Evolutionary conservation across 2,113 vertebrate species (phyloP).

Genomic region (Ellobius talpinus): DNA sequence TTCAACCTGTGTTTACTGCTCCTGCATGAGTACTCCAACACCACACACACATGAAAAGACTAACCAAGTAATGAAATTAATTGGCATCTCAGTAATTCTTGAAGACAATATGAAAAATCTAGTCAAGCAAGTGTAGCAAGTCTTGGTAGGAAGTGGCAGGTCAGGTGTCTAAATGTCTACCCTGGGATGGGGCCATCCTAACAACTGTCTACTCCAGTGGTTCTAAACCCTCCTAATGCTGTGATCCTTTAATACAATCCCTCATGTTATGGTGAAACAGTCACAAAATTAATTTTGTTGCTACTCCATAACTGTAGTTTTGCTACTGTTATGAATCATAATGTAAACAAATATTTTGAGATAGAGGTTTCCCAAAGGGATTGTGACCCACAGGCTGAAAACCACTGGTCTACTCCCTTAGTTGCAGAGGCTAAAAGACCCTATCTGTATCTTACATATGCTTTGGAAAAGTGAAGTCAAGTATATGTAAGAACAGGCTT

Average conservation of each 20-base stretch:
- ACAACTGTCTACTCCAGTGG: neutral
- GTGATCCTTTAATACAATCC: neutral
- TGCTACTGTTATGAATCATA: neutral
- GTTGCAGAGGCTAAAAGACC: conserved; percentile 3
- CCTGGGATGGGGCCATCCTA: neutral
- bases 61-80: neutral
- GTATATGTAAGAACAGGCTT: neutral
- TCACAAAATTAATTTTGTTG: neutral
- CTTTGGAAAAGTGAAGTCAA: neutral
- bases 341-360: neutral
- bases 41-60: neutral
- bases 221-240: neutral
- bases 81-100: conserved; percentile 8
- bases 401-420: neutral
- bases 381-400: neutral
- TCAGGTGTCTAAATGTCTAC: neutral
- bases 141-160: neutral
- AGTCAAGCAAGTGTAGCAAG: neutral
- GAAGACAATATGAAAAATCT: neutral
- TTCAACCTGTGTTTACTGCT: neutral
- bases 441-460: neutral
- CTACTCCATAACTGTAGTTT: neutral
- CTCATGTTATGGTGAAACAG: neutral
- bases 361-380: neutral
- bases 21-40: too few relatives aligned